Percentiles rank a stretch among this genome's conserved stretches.
Evolutionary conservation across 2,888 invertebrate genomes (phyloP).

Genomic region (Gibbula magus): DNA sequence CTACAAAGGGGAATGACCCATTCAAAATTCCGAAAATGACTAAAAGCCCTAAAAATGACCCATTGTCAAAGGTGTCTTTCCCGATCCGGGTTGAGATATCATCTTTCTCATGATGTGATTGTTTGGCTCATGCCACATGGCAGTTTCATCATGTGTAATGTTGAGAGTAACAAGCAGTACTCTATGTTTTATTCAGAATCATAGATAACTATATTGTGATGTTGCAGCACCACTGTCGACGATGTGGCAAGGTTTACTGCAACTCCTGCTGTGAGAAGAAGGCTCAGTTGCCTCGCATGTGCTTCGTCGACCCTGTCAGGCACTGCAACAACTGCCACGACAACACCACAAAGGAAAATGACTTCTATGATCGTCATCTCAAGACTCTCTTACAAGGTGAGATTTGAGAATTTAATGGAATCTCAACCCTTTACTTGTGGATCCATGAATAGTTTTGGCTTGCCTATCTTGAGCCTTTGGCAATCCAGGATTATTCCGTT

Average conservation of each 20-base stretch:
- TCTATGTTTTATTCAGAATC: no score
- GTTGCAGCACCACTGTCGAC: slow-evolving; percentile 77
- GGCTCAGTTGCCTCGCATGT: slow-evolving; percentile 76
- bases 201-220: not conserved
- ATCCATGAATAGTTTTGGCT: no score
- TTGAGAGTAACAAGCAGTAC: not conserved
- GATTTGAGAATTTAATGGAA: not conserved
- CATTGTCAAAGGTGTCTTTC: no score
- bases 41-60: no score
- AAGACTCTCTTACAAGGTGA: slow-evolving; percentile 75
- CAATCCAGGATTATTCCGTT: no score
- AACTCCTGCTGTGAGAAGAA: slow-evolving; percentile 74
- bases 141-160: not conserved
- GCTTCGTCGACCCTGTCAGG: slow-evolving; percentile 78
- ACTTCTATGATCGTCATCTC: slow-evolving; percentile 77
- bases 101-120: no score
- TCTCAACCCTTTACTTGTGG: no score
- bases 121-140: no score
- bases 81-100: no score
- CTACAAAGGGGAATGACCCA: no score
- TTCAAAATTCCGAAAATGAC: no score
- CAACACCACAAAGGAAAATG: slow-evolving; percentile 75
- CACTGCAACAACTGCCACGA: slow-evolving; percentile 75
- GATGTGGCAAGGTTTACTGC: slow-evolving; percentile 78
- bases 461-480: no score